Evolutionary conservation across 23 tunicate species (phyloP).

Genomic region (Halocynthia aurantium): DNA sequence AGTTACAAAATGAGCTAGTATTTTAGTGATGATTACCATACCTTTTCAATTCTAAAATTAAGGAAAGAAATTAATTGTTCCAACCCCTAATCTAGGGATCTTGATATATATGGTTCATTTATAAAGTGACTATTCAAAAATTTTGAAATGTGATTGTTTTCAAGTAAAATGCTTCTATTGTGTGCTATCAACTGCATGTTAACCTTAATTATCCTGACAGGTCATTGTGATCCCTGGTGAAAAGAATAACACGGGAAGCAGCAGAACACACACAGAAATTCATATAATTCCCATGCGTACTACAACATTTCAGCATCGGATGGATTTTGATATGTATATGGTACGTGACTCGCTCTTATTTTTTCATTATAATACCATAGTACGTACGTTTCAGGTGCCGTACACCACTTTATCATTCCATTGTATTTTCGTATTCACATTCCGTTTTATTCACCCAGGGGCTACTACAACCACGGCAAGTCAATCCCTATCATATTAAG

Average conservation of each 20-base stretch:
- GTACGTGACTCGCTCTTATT: background rate
- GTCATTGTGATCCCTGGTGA: conserved; percentile 30
- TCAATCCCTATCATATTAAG: conserved; percentile 94
- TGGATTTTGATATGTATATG: conserved; percentile 34
- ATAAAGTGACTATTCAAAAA: background rate
- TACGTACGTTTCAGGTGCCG: background rate
- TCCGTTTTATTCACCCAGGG: conserved; percentile 11
- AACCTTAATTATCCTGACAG: conserved; percentile 9
- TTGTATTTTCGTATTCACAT: conserved; percentile 1
- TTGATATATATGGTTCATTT: background rate
- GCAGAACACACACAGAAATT: conserved; percentile 49
- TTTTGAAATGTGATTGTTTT: too few species aligned
- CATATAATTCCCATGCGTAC: conserved; percentile 53
- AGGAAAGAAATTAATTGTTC: too few species aligned
- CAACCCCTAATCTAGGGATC: too few species aligned
- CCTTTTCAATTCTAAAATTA: too few species aligned
- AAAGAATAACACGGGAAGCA: background rate
- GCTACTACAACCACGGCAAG: conserved; percentile 55
- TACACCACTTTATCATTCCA: background rate
- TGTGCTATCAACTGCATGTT: background rate
- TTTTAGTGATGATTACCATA: too few species aligned
- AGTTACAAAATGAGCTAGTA: too few species aligned
- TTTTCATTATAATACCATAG: background rate
- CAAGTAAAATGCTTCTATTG: background rate
- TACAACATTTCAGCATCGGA: conserved; percentile 67